A percentile compares a stretch with the other conserved stretches of the same genome.
phyloP scores from a whole-genome alignment of 2,797 vertebrate genomes.

The Choloepus didactylus region DNA sequence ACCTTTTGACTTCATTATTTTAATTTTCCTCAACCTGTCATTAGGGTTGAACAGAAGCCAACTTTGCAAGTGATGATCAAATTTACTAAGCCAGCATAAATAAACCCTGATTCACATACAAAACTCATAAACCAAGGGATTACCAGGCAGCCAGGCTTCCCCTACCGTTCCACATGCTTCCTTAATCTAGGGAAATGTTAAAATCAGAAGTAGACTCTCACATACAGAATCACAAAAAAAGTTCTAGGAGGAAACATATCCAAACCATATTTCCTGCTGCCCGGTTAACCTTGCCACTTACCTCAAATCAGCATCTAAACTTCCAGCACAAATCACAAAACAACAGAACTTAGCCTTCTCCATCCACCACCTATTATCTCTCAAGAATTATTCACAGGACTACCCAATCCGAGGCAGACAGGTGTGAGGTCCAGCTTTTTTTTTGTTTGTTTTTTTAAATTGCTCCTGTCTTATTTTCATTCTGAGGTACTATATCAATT shows the following conservation, averaged over 20 bases:
- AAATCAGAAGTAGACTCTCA: background rate
- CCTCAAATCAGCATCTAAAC: constrained; percentile 41
- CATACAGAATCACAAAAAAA: background rate
- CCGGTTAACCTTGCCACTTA: constrained; percentile 1
- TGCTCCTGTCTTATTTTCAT: no score
- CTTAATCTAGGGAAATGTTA: background rate
- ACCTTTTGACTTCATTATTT: constrained; percentile 21
- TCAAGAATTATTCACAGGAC: background rate
- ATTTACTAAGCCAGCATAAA: constrained; percentile 59
- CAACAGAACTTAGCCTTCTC: background rate
- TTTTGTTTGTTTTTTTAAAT: no score
- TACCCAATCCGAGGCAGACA: no score
- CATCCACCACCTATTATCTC: background rate
- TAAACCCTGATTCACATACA: constrained; percentile 35
- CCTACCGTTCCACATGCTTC: background rate
- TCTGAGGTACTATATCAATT: no score
- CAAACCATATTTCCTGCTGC: background rate
- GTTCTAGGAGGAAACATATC: constrained; percentile 18
- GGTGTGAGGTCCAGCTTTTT: no score
- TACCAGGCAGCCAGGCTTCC: background rate
- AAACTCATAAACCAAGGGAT: constrained; percentile 46
- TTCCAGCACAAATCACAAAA: constrained; percentile 29
- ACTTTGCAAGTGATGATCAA: constrained; percentile 44
- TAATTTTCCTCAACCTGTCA: constrained; percentile 28
- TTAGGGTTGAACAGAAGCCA: constrained; percentile 33